phyloP scores from a whole-genome alignment of 2,113 vertebrate species.

The Camelus dromedarius region DNA sequence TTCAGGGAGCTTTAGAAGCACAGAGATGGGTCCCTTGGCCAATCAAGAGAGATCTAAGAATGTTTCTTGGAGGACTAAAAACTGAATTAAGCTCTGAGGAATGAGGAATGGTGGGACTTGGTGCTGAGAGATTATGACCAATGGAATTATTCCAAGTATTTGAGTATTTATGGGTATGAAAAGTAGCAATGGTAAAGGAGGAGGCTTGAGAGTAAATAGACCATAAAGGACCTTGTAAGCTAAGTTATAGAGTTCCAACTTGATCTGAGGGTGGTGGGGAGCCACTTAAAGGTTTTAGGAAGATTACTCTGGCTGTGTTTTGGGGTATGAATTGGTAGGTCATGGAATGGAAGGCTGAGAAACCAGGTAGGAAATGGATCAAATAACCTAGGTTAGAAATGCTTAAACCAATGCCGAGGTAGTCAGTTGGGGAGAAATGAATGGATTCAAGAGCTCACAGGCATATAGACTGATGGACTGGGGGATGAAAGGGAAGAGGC shows the following conservation, averaged over 20 bases:
- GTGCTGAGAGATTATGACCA: background rate
- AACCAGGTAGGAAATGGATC: background rate
- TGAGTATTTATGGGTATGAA: background rate
- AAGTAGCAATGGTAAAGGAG: background rate
- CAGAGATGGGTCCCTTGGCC: background rate
- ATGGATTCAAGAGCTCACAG: background rate
- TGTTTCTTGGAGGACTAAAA: background rate
- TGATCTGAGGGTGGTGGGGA: background rate
- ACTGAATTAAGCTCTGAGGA: background rate
- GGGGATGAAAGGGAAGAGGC: background rate
- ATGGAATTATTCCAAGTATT: background rate
- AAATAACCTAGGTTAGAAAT: background rate
- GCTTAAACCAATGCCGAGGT: background rate
- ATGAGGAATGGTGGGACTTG: too few relatives aligned
- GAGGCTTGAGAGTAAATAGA: background rate
- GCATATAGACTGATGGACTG: background rate
- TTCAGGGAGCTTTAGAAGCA: background rate
- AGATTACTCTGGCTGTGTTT: background rate
- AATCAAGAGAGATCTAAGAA: background rate
- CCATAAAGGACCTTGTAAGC: background rate
- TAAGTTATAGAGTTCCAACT: background rate
- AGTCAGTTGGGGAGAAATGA: background rate
- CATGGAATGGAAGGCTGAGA: background rate
- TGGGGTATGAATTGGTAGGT: background rate
- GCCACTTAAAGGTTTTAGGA: background rate